A percentile compares a stretch with the other conserved stretches of the same genome.
phyloP scores from a whole-genome alignment of 2,797 vertebrate genomes.

The Champsocephalus esox region DNA sequence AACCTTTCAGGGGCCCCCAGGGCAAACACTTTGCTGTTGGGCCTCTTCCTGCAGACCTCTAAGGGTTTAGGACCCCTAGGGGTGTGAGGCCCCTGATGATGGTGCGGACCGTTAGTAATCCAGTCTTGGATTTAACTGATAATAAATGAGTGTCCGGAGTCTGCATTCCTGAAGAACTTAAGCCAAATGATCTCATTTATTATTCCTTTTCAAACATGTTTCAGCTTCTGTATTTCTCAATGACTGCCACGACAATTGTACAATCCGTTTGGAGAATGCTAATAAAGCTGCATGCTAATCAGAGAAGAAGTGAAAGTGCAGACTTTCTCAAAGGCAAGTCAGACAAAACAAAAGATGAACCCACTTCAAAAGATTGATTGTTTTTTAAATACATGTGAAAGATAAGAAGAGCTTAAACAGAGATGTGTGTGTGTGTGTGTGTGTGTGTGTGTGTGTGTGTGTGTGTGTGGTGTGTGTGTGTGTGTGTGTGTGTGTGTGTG shows the following conservation, averaged over 20 bases:
- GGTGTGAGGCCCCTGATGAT: background rate
- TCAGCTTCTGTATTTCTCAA: background rate
- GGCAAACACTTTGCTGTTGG: background rate
- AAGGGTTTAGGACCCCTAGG: background rate
- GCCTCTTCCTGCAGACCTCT: constrained; percentile 2
- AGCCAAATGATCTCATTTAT: background rate
- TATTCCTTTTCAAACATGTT: background rate
- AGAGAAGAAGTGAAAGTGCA: background rate
- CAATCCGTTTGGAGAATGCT: background rate
- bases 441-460: constrained; percentile 4
- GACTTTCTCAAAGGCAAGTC: background rate
- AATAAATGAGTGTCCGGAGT: background rate
- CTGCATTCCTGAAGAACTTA: too few species aligned
- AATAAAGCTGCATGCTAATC: background rate
- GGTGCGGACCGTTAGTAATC: background rate
- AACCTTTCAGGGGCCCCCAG: background rate
- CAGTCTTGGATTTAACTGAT: background rate
- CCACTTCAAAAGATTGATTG: background rate
- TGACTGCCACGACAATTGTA: background rate
- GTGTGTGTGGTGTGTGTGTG: background rate
- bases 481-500: background rate
- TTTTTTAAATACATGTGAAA: constrained; percentile 5
- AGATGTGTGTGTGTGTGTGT: background rate
- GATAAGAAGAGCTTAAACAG: constrained; percentile 1
- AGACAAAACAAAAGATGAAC: background rate